Evolutionary conservation across 2,797 vertebrate species (phyloP), one percentile per base, ranked within the genome.

Genomic region (Ptychadena robeensis): DNA sequence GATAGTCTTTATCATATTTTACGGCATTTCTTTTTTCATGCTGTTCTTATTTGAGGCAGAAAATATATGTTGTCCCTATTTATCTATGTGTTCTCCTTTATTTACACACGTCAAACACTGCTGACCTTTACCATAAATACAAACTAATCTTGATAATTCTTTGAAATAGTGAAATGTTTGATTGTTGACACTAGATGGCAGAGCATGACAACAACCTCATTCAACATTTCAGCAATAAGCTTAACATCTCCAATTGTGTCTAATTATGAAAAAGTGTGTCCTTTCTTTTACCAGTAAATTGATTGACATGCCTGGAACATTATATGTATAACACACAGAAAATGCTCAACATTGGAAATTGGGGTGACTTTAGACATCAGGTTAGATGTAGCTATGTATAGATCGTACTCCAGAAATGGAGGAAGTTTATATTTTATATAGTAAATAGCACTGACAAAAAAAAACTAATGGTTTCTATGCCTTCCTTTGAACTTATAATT

Each of bases 101-200:
- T 35, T 9, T 9, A 35, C 3, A n/a, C 44, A 14, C 12, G 15
- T 53, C 8, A 22, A 18, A 53, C 18, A 53, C 7, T 53, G 44
- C 18, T 53, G 44, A 22, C 4, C 44, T 53, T 53, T 53, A 22
- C 18, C 4, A 53, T 53, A 22, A 22, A 53, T 48, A 48, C 22
- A n/a, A 22, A 22, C 10, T 53, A 18, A 53, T 53, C 4, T 18
- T 2, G 22, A 18, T 6, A 53, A 9, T 10, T 38, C 3, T 9
- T 22, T 15, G 37, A 12, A 10, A 0, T 11, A 9, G 61, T 57
- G 79, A 73, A 81, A 81, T 81, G 22, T 35, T 73, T 18, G 40
- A 10, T n/a, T 68, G 40, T 18, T 61, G 72, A 40, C 80, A 82
- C 80, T 76, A 76, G 80, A 63, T 75, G 80, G 80, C 80, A 82